These are phyloP conservation scores for Phrynocephalus vlangalii DNA, from an alignment of 2,797 vertebrate genomes.

Conservation along the genomic window DNA sequence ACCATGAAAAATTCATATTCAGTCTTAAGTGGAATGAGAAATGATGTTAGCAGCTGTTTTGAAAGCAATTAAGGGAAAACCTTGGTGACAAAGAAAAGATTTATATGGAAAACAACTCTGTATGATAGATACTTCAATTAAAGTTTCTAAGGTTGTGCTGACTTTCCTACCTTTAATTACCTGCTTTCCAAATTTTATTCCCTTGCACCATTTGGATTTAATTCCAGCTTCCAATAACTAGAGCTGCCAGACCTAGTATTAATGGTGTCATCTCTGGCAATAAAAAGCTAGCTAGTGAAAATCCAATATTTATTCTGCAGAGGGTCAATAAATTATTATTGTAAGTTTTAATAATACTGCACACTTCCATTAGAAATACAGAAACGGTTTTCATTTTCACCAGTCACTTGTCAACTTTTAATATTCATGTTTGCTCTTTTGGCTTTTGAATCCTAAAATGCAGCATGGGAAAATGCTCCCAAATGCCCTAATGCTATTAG, in stretches of 20 bases:
- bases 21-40: background rate
- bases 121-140: conserved; percentile 41
- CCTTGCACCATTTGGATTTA: conserved; percentile 4
- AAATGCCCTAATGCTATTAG: background rate
- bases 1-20: conserved; percentile 16
- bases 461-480: background rate
- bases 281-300: conserved; percentile 28
- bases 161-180: background rate
- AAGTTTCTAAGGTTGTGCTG: conserved; percentile 28
- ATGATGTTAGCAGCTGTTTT: background rate
- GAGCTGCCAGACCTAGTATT: conserved; percentile 25
- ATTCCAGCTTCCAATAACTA: conserved; percentile 34
- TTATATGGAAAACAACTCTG: conserved; percentile 21
- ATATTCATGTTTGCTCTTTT: background rate
- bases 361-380: background rate
- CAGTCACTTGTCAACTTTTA: background rate
- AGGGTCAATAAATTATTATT: conserved; percentile 11
- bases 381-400: background rate
- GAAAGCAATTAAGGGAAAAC: conserved; percentile 31
- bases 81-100: conserved; percentile 5
- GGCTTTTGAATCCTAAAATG: background rate
- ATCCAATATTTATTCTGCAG: conserved; percentile 26
- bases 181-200: background rate
- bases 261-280: conserved; percentile 21
- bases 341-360: background rate